Conservation (phyloP, 2,888 invertebrate species). For the Drosophila austrosaltans region DNA sequence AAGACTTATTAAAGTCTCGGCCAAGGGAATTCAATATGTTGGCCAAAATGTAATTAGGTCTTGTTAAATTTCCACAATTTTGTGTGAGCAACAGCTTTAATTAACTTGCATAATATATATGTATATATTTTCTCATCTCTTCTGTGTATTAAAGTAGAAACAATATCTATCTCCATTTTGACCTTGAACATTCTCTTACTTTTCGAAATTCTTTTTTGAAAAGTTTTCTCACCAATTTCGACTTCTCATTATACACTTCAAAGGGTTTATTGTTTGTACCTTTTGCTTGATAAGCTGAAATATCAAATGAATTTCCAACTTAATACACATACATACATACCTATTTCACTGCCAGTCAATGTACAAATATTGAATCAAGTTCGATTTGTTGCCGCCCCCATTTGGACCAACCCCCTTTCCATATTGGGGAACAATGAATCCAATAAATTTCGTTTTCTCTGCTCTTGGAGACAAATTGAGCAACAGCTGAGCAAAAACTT, state of each 20-base stretch:
- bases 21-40: conserved; percentile 10
- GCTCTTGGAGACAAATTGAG: conserved; percentile 25
- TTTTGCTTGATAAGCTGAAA: conserved; percentile 8
- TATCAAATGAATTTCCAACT: conserved; percentile 24
- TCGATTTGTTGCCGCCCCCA: neutral
- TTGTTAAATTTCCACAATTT: conserved; percentile 12
- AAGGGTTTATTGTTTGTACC: neutral
- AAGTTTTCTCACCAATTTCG: neutral
- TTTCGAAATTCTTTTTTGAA: neutral
- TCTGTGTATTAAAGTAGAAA: neutral
- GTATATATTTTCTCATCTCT: no score
- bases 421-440: conserved; percentile 37
- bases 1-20: conserved; percentile 28
- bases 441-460: conserved; percentile 39
- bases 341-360: conserved; percentile 12
- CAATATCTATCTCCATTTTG: neutral
- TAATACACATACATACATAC: conserved; percentile 26
- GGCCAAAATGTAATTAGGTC: neutral
- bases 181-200: neutral
- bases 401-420: neutral
- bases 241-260: neutral
- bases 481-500: conserved; percentile 54
- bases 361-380: conserved; percentile 11
- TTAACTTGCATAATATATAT: neutral
- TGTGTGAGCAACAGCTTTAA: conserved; percentile 4